Conservation (phyloP, 2,113 vertebrate genomes). For the Hippocampus comes region DNA sequence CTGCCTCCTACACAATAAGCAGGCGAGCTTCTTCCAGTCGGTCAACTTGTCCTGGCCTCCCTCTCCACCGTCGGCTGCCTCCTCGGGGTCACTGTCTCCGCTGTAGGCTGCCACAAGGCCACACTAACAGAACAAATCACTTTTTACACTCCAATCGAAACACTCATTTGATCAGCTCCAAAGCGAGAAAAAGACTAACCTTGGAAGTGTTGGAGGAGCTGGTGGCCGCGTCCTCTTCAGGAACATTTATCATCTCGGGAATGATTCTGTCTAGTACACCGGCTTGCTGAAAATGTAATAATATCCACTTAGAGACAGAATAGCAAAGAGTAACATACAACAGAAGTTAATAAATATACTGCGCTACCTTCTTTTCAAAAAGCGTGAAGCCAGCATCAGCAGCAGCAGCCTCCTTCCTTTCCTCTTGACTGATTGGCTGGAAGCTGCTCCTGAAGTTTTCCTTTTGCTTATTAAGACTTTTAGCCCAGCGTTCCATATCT, state of each 20-base stretch:
- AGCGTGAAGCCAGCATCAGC: constrained; percentile 93
- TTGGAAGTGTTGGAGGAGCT: constrained; percentile 54
- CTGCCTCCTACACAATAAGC: constrained; percentile 90
- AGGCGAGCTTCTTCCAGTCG: constrained; percentile 96
- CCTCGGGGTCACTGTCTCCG: constrained; percentile 95
- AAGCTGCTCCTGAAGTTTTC: constrained; percentile 97
- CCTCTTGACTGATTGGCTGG: constrained; percentile 89
- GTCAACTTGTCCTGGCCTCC: constrained; percentile 85
- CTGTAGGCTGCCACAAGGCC: constrained; percentile 95
- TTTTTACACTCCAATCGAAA: not conserved
- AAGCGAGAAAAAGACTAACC: constrained; percentile 38
- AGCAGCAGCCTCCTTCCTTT: constrained; percentile 90
- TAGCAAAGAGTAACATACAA: not conserved
- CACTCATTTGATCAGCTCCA: not conserved
- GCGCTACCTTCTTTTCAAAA: constrained; percentile 94
- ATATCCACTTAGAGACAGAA: not conserved
- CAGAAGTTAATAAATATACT: not conserved
- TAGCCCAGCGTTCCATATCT: constrained; percentile 99
- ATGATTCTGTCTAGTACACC: constrained; percentile 83
- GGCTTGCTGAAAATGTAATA: constrained; percentile 64
- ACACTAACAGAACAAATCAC: constrained; percentile 60
- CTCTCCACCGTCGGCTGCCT: constrained; percentile 78
- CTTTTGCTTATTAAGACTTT: constrained; percentile 97
- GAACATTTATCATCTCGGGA: constrained; percentile 76
- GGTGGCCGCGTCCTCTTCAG: constrained; percentile 81